Evolutionary conservation across 2,797 vertebrate species (phyloP), one percentile per base, ranked within the genome.

Genomic region (Lagodon rhomboides): DNA sequence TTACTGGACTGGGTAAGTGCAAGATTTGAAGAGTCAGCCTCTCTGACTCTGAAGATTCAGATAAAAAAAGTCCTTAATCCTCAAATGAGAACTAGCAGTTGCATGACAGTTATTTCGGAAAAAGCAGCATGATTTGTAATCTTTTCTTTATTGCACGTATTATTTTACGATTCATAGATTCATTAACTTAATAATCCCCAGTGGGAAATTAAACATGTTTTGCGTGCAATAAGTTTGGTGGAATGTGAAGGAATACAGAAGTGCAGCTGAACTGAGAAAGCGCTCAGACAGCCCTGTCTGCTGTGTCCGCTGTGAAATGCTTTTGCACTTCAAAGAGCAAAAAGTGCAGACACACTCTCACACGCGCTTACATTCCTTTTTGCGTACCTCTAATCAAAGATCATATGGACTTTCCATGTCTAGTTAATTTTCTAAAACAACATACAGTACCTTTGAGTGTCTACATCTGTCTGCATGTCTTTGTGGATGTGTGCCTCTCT

Each of bases 1-100:
- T 99, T 54, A 99, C 98, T 17, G 98, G 98, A 91, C 93, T 99
- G 62, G 97, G 98, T 99, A 95, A 89, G 94, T 78, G 38, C n/a
- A 44, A 25, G 8, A 3, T 46, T 12, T 58, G 3, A 50, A 27
- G 73, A 76, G 0, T 59, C 41, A 8, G 10, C 69, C 17, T 56
- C 25, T 56, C 13, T 73, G 27, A 58, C 8, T 30, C 15, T 74
- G 3, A 47, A 9, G 15, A 0, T 61, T 51, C 22, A 76, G 44
- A 59, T 41, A 20, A 49, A 25, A n/a, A 44, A 44, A 44, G 16
- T 16, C 41, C 18, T 59, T 30, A n/a, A 58, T 18, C 1, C 12
- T 67, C 5, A 69, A 54, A 41, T 70, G 0, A 44, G 41, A n/a
- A 12, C 27, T 6, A 20, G 43, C 43, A 18, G 25, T 59, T 22